Evolutionary conservation across 2,113 vertebrate species (phyloP).

Genomic region (Dermatemys mawii): DNA sequence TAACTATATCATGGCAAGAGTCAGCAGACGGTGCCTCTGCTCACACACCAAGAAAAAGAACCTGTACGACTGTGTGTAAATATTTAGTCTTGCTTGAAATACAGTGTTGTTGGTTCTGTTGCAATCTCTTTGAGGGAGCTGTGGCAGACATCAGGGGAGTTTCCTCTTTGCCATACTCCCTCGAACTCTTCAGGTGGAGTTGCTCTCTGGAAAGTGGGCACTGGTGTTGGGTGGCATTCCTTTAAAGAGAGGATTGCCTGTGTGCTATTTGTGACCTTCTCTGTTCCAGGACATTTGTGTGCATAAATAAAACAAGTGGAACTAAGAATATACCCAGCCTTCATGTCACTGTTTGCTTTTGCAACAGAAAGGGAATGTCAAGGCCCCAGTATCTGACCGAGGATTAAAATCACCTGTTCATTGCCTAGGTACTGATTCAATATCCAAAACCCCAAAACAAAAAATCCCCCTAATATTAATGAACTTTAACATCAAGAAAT

Average conservation of each 20-base stretch:
- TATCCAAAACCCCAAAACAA: neutral
- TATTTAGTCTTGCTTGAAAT: neutral
- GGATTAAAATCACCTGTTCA: no score
- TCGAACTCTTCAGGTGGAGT: neutral
- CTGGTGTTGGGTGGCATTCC: neutral
- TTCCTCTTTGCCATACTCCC: neutral
- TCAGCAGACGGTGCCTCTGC: neutral
- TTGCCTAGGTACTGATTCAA: neutral
- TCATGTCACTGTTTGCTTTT: no score
- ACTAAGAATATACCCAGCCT: no score
- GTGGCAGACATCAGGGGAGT: neutral
- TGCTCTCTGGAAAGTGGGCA: neutral
- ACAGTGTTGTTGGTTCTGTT: neutral
- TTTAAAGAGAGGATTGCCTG: neutral
- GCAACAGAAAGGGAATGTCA: no score
- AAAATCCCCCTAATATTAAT: neutral
- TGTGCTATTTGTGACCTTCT: neutral
- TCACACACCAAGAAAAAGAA: no score
- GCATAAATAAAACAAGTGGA: no score
- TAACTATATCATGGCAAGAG: neutral
- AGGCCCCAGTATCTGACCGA: no score
- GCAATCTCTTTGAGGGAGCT: neutral
- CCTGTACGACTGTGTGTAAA: neutral
- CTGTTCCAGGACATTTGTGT: neutral
- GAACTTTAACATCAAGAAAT: neutral